These are phyloP conservation scores for Rousettus leschenaultii DNA, from an alignment of 2,113 vertebrate genomes.

Conservation along the genomic window DNA sequence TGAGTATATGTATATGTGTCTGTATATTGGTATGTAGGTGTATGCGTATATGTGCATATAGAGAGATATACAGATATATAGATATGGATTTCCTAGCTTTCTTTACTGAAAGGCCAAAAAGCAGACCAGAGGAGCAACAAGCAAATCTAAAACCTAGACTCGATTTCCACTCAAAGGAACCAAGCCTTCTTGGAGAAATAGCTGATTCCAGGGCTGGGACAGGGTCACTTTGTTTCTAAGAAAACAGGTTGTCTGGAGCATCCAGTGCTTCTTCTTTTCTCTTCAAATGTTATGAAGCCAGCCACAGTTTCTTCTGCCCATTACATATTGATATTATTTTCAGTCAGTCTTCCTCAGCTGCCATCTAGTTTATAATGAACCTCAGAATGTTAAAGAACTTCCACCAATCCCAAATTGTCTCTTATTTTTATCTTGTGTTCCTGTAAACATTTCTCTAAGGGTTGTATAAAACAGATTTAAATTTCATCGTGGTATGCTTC, in stretches of 20 bases:
- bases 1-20: background rate
- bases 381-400: background rate
- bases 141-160: background rate
- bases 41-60: background rate
- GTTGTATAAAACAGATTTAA: background rate
- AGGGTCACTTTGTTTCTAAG: background rate
- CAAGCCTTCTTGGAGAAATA: background rate
- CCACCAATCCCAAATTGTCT: background rate
- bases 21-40: background rate
- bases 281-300: background rate
- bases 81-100: background rate
- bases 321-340: background rate
- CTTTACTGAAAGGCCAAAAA: background rate
- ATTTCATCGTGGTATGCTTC: background rate
- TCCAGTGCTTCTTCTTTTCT: background rate
- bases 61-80: too few relatives aligned
- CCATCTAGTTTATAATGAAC: background rate
- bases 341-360: background rate
- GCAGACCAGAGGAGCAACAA: background rate
- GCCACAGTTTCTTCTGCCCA: background rate
- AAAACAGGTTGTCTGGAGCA: background rate
- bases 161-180: background rate
- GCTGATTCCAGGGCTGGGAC: background rate
- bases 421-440: background rate
- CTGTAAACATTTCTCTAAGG: background rate